Percentiles rank a stretch among this genome's conserved stretches.
Evolutionary conservation across 1,140 invertebrate genomes (phyloP).

Genomic region (Solenopsis fugax): DNA sequence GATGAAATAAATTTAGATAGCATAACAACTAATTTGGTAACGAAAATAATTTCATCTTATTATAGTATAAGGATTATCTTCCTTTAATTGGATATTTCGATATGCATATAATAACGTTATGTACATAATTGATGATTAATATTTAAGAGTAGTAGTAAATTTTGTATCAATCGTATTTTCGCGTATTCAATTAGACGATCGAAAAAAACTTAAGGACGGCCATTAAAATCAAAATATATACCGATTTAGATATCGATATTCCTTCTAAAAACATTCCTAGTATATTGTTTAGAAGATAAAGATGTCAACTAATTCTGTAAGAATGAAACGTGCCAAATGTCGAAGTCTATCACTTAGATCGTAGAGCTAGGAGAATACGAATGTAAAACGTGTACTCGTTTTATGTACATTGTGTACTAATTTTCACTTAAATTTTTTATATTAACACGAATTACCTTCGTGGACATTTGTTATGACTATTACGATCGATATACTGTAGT

Average conservation of each 20-base stretch:
- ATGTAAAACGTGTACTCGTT: constrained; percentile 32
- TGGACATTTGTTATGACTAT: constrained; percentile 55
- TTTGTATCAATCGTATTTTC: neutral
- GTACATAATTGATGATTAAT: constrained; percentile 4
- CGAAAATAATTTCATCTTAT: neutral
- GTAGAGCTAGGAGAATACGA: constrained; percentile 38
- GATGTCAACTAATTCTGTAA: constrained; percentile 32
- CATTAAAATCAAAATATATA: constrained; percentile 36
- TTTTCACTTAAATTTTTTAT: constrained; percentile 61
- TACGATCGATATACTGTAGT: constrained; percentile 52
- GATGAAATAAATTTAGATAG: neutral
- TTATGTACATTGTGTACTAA: constrained; percentile 44
- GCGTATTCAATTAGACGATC: neutral
- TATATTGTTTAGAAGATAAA: constrained; percentile 52
- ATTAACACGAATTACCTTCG: constrained; percentile 54
- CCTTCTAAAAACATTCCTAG: constrained; percentile 24
- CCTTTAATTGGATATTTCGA: neutral
- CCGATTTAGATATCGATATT: constrained; percentile 33
- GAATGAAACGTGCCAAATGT: constrained; percentile 65
- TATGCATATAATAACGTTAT: neutral
- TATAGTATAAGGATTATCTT: neutral
- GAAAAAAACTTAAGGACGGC: constrained; percentile 13
- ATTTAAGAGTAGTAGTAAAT: neutral
- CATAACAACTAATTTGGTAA: neutral
- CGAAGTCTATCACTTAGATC: constrained; percentile 39